phyloP scores from a whole-genome alignment of 2,113 vertebrate genomes.

The Lophochroa leadbeateri region DNA sequence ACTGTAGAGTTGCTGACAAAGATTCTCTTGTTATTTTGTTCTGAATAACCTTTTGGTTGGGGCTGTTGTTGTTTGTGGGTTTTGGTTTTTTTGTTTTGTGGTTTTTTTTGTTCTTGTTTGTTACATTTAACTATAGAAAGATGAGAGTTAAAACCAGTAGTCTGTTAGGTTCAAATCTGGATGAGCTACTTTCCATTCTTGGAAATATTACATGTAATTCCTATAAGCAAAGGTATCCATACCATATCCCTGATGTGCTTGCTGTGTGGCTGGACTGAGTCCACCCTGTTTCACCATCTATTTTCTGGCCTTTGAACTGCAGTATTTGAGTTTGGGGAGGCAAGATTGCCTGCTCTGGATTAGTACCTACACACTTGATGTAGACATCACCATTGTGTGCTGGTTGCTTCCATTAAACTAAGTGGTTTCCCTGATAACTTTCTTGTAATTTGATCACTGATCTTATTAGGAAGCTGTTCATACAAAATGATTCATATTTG shows the following conservation, averaged over 20 bases:
- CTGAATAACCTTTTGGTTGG: not conserved
- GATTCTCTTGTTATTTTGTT: not conserved
- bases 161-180: not conserved
- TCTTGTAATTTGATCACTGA: not conserved
- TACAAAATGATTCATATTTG: not conserved
- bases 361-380: not conserved
- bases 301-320: not conserved
- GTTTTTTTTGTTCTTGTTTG: not conserved
- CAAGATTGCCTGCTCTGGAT: not conserved
- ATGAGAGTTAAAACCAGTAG: not conserved
- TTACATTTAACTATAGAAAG: not conserved
- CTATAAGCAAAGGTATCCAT: not conserved
- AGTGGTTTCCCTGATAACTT: not conserved
- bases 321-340: not conserved
- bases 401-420: not conserved
- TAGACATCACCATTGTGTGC: not conserved
- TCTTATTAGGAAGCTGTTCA: not conserved
- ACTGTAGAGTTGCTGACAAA: not conserved
- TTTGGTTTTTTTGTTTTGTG: not conserved
- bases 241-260: not conserved
- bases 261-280: not conserved
- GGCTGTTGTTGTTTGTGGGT: not conserved
- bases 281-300: not conserved
- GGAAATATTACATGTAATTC: not conserved
- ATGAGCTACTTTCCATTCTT: not conserved